Evolutionary conservation across 35 echinoderm and acorn worm genomes (phyloP), one percentile per base, ranked within the genome.

Genomic region (Ophiothrix spiculata): DNA sequence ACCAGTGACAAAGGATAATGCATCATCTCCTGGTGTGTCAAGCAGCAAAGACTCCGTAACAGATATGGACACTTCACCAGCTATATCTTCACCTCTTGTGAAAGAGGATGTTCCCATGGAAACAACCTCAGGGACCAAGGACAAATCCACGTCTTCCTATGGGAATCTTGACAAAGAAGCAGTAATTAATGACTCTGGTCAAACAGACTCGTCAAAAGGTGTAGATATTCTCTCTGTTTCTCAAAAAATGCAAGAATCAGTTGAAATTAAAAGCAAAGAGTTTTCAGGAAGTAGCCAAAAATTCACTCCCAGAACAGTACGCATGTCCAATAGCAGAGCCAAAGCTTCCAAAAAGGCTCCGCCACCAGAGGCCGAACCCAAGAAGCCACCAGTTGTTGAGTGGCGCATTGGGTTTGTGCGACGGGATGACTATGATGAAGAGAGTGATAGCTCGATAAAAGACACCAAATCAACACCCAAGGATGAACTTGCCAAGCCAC

Each of bases 371-470:
- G 13, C 63, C 32, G n/a, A n/a, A n/a, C 63, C 19, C 0, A 60
- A 84, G 46, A 84, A 84, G 54, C 54, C 32, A 60, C 81, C 81
- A 32, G 49, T 84, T 25, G 33, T 84, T 33, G 81, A 84, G 37
- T 84, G 81, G 81, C 54, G 54, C 45, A 84, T 64, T 54, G 81
- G 81, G 54, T 84, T 84, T 74, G 81, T 84, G 21, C 54, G 81
- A 84, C 32, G 35, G 4, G 81, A 84, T 63, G 33, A 33, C 29
- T 37, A 38, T 19, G 38, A 79, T 39, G 77, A 19, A 41, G 77
- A 79, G 14, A 37, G 39, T 36, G 31, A 79, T 21, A 31, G 28
- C 23, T 16, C 39, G 2, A 37, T 25, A 16, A 39, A 38, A 38
- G 36, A 79, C 37, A 11, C 39, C 21, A 40, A 79, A 34, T 41